Percentiles rank a stretch among this genome's conserved stretches.
phyloP scores from a whole-genome alignment of 2,797 vertebrate species.

The Spinus pinus region DNA sequence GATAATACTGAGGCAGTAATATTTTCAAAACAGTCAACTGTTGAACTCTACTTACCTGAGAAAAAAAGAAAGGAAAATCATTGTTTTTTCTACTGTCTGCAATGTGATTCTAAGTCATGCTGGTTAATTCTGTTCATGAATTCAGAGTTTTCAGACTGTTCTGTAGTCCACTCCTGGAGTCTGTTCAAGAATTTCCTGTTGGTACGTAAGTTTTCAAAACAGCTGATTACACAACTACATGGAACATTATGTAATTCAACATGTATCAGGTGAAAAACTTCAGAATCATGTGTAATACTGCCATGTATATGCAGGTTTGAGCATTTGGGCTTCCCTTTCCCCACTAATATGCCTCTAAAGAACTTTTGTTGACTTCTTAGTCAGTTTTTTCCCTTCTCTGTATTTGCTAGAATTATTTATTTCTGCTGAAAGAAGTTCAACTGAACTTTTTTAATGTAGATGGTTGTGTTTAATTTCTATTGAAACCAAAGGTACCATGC shows the following conservation, averaged over 20 bases:
- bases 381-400: background rate
- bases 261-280: background rate
- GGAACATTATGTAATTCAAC: background rate
- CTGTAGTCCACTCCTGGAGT: fast-evolving
- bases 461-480: background rate
- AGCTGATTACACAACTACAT: background rate
- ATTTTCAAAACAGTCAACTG: background rate
- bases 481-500: background rate
- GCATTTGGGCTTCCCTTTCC: background rate
- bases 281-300: background rate
- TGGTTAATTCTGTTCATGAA: background rate
- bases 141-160: background rate
- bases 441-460: background rate
- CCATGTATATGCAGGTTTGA: background rate
- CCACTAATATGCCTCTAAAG: background rate
- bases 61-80: background rate
- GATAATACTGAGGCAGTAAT: background rate
- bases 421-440: background rate
- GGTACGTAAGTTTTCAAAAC: background rate
- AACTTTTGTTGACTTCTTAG: background rate
- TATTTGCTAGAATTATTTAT: background rate
- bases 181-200: background rate
- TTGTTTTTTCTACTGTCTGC: background rate
- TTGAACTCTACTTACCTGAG: background rate
- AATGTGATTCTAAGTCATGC: background rate